These are phyloP conservation scores for Ivindomyrus marchei DNA, from an alignment of 2,113 vertebrate genomes.

Conservation along the genomic window DNA sequence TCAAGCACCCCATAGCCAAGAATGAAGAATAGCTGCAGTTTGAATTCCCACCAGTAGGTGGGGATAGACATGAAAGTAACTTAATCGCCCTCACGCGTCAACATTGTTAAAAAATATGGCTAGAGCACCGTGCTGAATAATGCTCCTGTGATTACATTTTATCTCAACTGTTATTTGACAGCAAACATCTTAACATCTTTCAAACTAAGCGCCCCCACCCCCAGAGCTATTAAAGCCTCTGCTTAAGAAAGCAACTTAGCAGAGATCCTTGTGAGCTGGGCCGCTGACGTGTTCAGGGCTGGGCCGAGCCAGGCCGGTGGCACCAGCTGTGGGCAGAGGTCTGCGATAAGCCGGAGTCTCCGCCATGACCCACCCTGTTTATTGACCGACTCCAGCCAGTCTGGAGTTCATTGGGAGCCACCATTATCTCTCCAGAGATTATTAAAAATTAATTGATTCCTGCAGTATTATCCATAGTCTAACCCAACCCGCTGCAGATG, in stretches of 20 bases:
- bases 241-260: background rate
- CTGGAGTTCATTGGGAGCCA: constrained; percentile 63
- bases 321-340: background rate
- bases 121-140: constrained; percentile 16
- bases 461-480: constrained; percentile 43
- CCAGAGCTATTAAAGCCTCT: background rate
- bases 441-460: constrained; percentile 67
- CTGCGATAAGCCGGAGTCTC: constrained; percentile 17
- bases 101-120: background rate
- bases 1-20: background rate
- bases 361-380: constrained; percentile 54
- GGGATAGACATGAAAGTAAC: constrained; percentile 8
- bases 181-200: background rate
- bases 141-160: background rate
- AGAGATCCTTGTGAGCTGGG: background rate
- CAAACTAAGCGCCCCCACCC: background rate
- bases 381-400: constrained; percentile 73
- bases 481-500: constrained; percentile 29
- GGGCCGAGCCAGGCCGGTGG: background rate
- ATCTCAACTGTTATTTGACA: constrained; percentile 10
- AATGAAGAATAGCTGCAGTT: background rate
- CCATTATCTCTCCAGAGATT: constrained; percentile 55
- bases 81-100: background rate
- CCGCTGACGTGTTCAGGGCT: background rate
- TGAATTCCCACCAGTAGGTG: constrained; percentile 16